phyloP scores from a whole-genome alignment of 2,888 invertebrate genomes.

The Philhelius pedissequus region DNA sequence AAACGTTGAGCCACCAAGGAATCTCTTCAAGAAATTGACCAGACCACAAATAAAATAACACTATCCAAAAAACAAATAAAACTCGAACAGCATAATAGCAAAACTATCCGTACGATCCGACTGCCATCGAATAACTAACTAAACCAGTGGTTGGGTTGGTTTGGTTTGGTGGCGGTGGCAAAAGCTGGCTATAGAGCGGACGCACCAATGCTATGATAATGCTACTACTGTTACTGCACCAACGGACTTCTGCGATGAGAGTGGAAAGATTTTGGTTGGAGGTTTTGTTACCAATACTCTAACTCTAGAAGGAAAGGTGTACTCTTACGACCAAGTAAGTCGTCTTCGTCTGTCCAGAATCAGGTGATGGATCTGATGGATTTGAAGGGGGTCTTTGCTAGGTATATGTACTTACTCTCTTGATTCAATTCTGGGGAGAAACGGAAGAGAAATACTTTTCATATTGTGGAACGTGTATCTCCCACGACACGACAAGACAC shows the following conservation, averaged over 20 bases:
- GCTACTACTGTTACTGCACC: too few species aligned
- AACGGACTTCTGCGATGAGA: not conserved
- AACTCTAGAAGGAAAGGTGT: not conserved
- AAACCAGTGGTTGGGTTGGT: constrained; percentile 59
- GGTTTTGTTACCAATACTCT: constrained; percentile 32
- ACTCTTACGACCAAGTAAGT: constrained; percentile 33
- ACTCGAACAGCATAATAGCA: not conserved
- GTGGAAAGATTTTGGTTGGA: not conserved
- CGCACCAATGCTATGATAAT: too few species aligned
- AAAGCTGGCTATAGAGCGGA: constrained; percentile 54
- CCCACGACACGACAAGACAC: constrained; percentile 37
- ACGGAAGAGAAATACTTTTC: not conserved
- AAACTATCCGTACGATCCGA: constrained; percentile 38
- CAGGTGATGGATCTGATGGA: constrained; percentile 49
- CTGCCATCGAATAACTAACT: constrained; percentile 61
- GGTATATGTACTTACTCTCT: not conserved
- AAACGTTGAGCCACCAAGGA: not conserved
- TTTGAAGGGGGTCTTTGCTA: not conserved
- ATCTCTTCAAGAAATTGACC: constrained; percentile 33
- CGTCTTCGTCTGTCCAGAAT: not conserved
- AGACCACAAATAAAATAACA: constrained; percentile 38
- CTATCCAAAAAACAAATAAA: not conserved
- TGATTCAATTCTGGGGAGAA: not conserved
- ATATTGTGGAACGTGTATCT: constrained; percentile 52
- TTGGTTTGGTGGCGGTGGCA: too few species aligned